phyloP scores from a whole-genome alignment of 2,113 vertebrate species.

The Lepisosteus osseus region DNA sequence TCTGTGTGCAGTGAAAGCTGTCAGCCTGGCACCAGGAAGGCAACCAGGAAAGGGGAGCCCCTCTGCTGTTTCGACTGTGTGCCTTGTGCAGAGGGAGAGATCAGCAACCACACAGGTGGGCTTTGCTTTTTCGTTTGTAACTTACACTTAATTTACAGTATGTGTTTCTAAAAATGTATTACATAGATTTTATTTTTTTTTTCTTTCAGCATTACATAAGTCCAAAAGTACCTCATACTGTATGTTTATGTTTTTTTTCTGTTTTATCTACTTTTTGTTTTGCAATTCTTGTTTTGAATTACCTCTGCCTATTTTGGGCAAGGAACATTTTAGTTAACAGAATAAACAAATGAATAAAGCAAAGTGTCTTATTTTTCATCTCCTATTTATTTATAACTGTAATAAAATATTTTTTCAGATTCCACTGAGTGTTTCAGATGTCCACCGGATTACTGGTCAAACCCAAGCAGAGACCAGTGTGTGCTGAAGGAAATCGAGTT shows the following conservation, averaged over 20 bases:
- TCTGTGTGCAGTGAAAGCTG: slow-evolving; percentile 68
- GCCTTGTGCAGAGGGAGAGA: slow-evolving; percentile 65
- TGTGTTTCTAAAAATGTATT: too few species aligned
- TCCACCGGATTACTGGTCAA: slow-evolving; percentile 64
- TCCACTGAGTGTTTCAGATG: slow-evolving; percentile 53
- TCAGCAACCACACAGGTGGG: slow-evolving; percentile 56
- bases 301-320: too few species aligned
- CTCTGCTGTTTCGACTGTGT: slow-evolving; percentile 72
- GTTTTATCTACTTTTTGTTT: too few species aligned
- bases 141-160: too few species aligned
- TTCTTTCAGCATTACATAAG: too few species aligned
- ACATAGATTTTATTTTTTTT: too few species aligned
- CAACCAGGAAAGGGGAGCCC: slow-evolving; percentile 59
- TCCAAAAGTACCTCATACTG: too few species aligned
- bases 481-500: slow-evolving; percentile 49
- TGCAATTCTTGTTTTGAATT: background rate
- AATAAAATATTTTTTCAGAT: slow-evolving; percentile 30
- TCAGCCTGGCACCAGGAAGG: slow-evolving; percentile 56
- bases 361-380: too few species aligned
- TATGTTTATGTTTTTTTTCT: too few species aligned
- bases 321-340: too few species aligned
- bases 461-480: slow-evolving; percentile 40
- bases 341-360: too few species aligned
- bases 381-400: background rate
- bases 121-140: too few species aligned